Base-by-base conservation (phyloP, 2,113 vertebrate species). In the Centrocercus urophasianus region DNA sequence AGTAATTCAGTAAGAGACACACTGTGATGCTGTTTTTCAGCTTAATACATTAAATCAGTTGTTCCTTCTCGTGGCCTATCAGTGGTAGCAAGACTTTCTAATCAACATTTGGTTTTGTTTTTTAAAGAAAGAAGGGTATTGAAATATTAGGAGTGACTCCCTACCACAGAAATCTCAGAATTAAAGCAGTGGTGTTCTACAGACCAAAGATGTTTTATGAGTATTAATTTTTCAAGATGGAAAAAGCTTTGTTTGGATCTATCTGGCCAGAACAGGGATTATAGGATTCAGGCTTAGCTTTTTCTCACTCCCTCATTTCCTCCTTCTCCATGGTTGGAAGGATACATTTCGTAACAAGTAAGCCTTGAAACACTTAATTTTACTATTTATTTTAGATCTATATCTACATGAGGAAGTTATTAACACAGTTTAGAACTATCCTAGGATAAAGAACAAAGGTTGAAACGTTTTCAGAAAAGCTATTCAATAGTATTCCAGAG, bases 391-490 rank as follows among this genome's bases (percentile, higher is more conserved):
- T 90, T 90, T 81, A 89, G 65, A 86, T 90, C 75, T 84, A 4
- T 32, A 93, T 70, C 85, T 73, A 91, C 88, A 95, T 63, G 21
- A 96, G 75, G 82, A 94, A 94, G 71, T 66, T 76, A 95, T 93
- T 91, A 83, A 24, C 40, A 70, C 2, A 3, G 59, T 65, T 89
- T 34, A 73, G 71, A 88, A 91, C 27, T 80, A 73, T 10, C 87
- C 36, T 48, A 72, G 40, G 66, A 93, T 28, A 73, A 75, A 89
- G 48, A 87, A 75, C 74, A 85, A 93, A 91, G 78, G 59, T 20
- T 72, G 34, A 85, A 87, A 65, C 32, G 17, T 28, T 86, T 64
- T 93, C 59, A 91, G 36, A 75, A 89, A 87, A 66, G 79, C 21
- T 63, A 42, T 45, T 85, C 42, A 83, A 42, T 4, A 74, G 40